These are phyloP conservation scores for Sturnus vulgaris DNA, from an alignment of 2,113 vertebrate genomes.

Conservation along the genomic window DNA sequence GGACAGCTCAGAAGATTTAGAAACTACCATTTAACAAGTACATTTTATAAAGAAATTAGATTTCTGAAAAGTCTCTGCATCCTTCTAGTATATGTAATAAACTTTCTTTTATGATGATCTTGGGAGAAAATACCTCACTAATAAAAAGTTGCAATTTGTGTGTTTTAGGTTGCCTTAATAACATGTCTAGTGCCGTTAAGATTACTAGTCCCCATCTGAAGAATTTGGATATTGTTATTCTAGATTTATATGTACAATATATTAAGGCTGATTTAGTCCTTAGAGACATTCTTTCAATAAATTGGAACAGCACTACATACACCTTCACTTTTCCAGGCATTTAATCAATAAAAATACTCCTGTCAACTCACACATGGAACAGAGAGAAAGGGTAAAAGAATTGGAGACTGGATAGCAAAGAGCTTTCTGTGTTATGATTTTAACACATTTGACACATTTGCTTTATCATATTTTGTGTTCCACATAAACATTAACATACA, in stretches of 20 bases:
- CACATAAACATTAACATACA: background rate
- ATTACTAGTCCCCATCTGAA: background rate
- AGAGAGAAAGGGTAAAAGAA: background rate
- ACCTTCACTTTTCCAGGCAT: background rate
- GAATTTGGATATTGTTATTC: background rate
- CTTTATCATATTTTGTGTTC: background rate
- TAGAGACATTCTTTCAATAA: background rate
- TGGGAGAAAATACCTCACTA: conserved; percentile 29
- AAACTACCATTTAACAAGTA: background rate
- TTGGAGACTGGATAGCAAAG: background rate
- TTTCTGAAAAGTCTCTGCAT: background rate
- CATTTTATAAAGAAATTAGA: background rate
- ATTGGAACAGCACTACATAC: background rate
- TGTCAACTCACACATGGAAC: background rate
- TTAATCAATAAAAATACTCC: background rate
- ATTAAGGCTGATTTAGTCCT: background rate
- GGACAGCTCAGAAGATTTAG: conserved; percentile 2
- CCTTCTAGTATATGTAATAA: background rate
- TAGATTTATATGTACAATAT: conserved; percentile 14
- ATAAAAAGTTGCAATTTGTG: conserved; percentile 15
- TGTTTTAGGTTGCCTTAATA: conserved; percentile 26
- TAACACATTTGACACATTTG: background rate
- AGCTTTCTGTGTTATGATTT: background rate
- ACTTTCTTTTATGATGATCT: conserved; percentile 5
- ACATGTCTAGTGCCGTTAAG: background rate